Base-by-base conservation (phyloP, 2,888 invertebrate genomes). In the Gymnoscelis rufifasciata region DNA sequence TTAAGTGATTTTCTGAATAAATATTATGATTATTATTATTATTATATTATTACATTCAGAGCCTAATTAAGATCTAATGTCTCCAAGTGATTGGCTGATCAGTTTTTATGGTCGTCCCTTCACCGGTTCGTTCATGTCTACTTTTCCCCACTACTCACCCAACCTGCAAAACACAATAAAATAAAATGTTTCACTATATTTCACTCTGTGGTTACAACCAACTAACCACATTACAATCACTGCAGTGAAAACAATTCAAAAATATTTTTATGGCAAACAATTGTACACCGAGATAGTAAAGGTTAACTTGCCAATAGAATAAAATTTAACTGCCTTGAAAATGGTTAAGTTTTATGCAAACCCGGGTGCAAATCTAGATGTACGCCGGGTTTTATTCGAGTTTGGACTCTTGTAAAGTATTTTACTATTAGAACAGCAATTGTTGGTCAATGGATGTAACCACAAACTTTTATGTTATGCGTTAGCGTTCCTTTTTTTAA, bases 201-300 rank as follows among this genome's bases (percentile, higher is more conserved):
- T 10, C n/a, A 2, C 15, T 28, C 7, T 38, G 1, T 19, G 7
- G 23, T n/a, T 3, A 19, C 19, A 19, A 33, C 13, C 14, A 13
- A 33, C 14, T 15, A 26, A 4, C 38, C 27, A 40, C 28, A 26
- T 3, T 29, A 11, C 24, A 39, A 35, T 33, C 12, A 30, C 12
- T 2, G 26, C 37, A 45, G n/a, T 43, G 2, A 38, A 40, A 47
- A 38, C 43, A 26, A 41, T 47, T 51, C 23, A 11, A 40, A 52
- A 54, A 53, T 53, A 53, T 42, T 46, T 54, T 57, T 57, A 57
- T 45, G 44, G 35, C 33, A 27, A 45, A 49, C 57, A 52, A 47
- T 51, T 38, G 51, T 47, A 51, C 43, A 40, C 37, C 7, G 40
- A 43, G 51, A 46, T 46, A 36, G 46, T 57, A 52, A 36, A 43